Evolutionary conservation across 1,140 invertebrate species (phyloP).

Genomic region (Latrodectus geometricus): DNA sequence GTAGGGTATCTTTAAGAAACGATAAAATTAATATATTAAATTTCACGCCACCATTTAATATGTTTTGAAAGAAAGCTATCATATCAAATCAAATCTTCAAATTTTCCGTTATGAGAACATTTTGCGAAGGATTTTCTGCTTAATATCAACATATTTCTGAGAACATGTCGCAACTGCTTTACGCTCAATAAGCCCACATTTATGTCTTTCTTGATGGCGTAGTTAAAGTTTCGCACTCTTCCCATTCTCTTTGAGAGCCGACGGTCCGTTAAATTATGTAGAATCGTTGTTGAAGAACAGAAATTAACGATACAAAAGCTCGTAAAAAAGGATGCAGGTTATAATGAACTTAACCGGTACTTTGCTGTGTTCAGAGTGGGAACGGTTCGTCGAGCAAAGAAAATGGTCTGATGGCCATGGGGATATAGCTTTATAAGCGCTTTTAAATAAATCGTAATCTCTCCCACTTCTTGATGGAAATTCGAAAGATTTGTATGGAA

Average conservation of each 20-base stretch:
- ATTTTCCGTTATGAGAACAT: too few relatives aligned
- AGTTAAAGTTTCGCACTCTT: neutral
- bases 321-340: neutral
- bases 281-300: neutral
- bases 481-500: too few relatives aligned
- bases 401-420: slow-evolving; percentile 25
- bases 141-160: too few relatives aligned
- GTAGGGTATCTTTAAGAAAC: too few relatives aligned
- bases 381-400: slow-evolving; percentile 6
- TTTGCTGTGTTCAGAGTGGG: neutral
- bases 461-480: too few relatives aligned
- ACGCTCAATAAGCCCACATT: too few relatives aligned
- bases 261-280: slow-evolving; percentile 23
- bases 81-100: too few relatives aligned
- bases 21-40: too few relatives aligned
- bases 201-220: neutral
- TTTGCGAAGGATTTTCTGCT: too few relatives aligned
- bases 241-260: neutral
- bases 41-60: too few relatives aligned
- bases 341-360: neutral
- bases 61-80: too few relatives aligned
- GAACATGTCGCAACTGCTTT: too few relatives aligned
- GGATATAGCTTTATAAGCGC: neutral
- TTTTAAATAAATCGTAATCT: neutral
- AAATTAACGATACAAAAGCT: neutral